phyloP scores from a whole-genome alignment of 2,888 invertebrate species.

The Endotricha flammealis region DNA sequence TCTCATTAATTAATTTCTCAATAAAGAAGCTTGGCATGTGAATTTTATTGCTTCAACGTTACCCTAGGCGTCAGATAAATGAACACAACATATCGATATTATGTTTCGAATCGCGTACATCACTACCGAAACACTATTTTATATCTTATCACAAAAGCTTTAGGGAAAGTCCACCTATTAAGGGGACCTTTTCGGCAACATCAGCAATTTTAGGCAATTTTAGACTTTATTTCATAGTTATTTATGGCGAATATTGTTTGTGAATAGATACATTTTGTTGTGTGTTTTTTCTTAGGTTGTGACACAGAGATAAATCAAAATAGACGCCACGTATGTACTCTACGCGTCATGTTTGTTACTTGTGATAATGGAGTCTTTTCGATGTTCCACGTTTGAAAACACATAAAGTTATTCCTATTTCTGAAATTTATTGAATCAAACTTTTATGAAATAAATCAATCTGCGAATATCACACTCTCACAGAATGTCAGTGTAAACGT shows the following conservation, averaged over 20 bases:
- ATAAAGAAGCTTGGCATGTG: not conserved
- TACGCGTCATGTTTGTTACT: too few relatives aligned
- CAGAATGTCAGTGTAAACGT: too few relatives aligned
- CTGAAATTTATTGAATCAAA: too few relatives aligned
- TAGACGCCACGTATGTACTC: too few relatives aligned
- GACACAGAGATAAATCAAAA: too few relatives aligned
- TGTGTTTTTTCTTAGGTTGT: conserved; percentile 8
- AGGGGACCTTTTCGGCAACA: conserved; percentile 10
- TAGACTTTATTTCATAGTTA: not conserved
- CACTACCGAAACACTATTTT: conserved; percentile 10
- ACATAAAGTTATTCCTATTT: too few relatives aligned
- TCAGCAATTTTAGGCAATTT: not conserved
- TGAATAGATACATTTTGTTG: not conserved
- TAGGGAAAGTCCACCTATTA: conserved; percentile 11
- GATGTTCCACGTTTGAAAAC: too few relatives aligned
- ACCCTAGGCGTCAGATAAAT: not conserved
- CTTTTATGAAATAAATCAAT: too few relatives aligned
- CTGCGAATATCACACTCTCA: too few relatives aligned
- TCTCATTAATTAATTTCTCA: not conserved
- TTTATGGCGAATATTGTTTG: conserved; percentile 3
- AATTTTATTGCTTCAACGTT: not conserved
- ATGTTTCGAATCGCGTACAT: not conserved
- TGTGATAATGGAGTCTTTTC: too few relatives aligned
- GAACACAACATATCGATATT: not conserved
- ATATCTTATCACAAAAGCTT: conserved; percentile 13